These are phyloP conservation scores for Pachypeltis micranthus DNA, from an alignment of 1,140 invertebrate genomes.

Conservation along the genomic window DNA sequence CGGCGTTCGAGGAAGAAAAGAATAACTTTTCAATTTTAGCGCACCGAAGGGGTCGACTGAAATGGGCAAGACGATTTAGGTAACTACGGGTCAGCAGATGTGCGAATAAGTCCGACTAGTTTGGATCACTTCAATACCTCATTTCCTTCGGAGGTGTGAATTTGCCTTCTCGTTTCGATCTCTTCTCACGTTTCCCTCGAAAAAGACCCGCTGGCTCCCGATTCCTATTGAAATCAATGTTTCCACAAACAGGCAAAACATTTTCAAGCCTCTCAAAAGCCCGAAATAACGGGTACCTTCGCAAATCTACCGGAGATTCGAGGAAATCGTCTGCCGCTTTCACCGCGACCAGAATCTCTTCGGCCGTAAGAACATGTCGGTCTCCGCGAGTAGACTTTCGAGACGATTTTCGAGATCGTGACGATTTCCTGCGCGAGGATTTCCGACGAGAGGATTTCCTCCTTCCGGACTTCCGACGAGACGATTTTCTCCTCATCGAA, in stretches of 20 bases:
- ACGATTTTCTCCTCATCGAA: not conserved
- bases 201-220: not conserved
- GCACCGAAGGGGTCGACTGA: too few species aligned
- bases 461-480: not conserved
- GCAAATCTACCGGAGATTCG: not conserved
- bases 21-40: too few species aligned
- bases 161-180: not conserved
- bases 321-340: not conserved
- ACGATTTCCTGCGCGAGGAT: not conserved
- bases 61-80: too few species aligned
- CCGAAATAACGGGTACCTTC: not conserved
- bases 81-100: too few species aligned
- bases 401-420: not conserved
- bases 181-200: not conserved
- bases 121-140: too few species aligned
- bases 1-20: too few species aligned
- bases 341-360: not conserved
- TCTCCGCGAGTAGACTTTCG: not conserved
- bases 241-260: too few species aligned
- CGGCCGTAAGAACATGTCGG: not conserved
- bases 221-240: not conserved
- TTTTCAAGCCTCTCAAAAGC: too few species aligned
- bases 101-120: too few species aligned
- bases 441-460: not conserved
- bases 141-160: not conserved